Conservation (phyloP, 2,888 invertebrate genomes). For the Mamestra brassicae region DNA sequence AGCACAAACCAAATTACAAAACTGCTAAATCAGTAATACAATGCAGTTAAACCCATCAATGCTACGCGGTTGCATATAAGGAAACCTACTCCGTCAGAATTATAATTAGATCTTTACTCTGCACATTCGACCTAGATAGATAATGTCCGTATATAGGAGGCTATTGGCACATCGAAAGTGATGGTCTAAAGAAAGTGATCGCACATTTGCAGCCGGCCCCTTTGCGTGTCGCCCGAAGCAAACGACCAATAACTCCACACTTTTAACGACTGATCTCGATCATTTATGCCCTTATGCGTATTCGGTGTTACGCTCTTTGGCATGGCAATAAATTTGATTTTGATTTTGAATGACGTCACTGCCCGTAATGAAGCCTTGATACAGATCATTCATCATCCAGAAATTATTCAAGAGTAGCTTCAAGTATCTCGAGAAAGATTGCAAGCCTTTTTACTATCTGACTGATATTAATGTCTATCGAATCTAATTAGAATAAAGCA, state of each 20-base stretch:
- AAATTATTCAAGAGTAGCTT: constrained; percentile 9
- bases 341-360: constrained; percentile 44
- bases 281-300: constrained; percentile 54
- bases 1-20: constrained; percentile 52
- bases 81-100: constrained; percentile 61
- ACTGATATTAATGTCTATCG: constrained; percentile 60
- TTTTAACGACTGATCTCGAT: constrained; percentile 63
- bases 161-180: constrained; percentile 74
- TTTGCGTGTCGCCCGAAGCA: constrained; percentile 67
- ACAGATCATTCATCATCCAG: constrained; percentile 57
- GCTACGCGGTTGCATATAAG: constrained; percentile 64
- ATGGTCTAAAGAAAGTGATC: constrained; percentile 77
- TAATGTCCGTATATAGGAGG: constrained; percentile 53
- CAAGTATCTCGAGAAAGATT: constrained; percentile 26
- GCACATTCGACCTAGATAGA: constrained; percentile 68
- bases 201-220: constrained; percentile 66
- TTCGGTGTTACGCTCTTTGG: constrained; percentile 41
- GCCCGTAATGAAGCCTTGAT: constrained; percentile 55
- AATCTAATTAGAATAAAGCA: constrained; percentile 59
- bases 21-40: constrained; percentile 46
- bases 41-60: constrained; percentile 48
- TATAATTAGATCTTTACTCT: constrained; percentile 66
- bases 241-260: constrained; percentile 60
- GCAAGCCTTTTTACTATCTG: constrained; percentile 38
- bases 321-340: constrained; percentile 12